Base-by-base conservation (phyloP, 2,888 invertebrate species). In the Mesorhabditis sp. region DNA sequence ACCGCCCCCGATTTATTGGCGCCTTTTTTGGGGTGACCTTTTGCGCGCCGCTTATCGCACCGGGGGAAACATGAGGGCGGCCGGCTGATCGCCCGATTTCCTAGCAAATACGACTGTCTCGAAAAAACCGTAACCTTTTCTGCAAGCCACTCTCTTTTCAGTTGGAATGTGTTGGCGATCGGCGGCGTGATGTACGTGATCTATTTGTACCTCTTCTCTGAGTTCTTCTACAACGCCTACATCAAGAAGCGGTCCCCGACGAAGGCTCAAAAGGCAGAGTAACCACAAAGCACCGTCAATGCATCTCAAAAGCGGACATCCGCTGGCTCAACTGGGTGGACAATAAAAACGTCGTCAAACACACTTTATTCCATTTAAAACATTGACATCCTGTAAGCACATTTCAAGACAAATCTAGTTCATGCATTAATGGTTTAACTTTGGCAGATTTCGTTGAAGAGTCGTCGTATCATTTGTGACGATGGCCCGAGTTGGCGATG, bases 201-300 rank as follows among this genome's bases (percentile, higher is more conserved):
- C 73, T 95, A 95, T 87, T 93, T 94, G 87, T 91, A 94, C 58
- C 90, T 95, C 6, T 95, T 95, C 87, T 93, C 93, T 43, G 90
- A 91, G 85, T 95, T 95, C 90, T 95, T 95, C 90, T 92, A 92
- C 89, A 92, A 93, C 86, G 91, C 93, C 61, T 95, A 95, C 87
- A 50, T 50, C 58, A 84, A 83, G 75, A 72, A 70, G 63, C 70
- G 64, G 61, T 68, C 43, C 58, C 71, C 66, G 67, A 71, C 50
- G 50, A 50, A 50, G n/a, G 58, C n/a, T 10, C 7, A 10, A 13
- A 50, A 50, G n/a, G 58, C 58, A 10, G 58, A 50, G n/a, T 50
- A 50, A 50, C 7, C 10, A 50, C 7, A 50, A 50, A 50, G 28
- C 28, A 28, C 28, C 28, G 28, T 28, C 28, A 28, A 28, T 28